Conservation (phyloP, 64 coral and sea anemone genomes). For the Actinia tenebrosa region DNA sequence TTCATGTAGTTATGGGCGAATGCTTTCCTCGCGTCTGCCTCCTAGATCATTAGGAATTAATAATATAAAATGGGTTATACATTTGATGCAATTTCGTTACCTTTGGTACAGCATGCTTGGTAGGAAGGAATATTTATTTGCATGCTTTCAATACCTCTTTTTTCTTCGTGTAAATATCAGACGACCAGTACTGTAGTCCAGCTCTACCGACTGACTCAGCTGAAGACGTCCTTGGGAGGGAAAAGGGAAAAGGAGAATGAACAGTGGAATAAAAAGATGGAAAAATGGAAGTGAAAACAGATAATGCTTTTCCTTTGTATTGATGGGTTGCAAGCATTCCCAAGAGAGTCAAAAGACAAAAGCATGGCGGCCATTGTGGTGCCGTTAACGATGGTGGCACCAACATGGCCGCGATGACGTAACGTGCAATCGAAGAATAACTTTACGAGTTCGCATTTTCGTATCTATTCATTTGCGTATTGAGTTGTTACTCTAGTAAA, state of each 20-base stretch:
- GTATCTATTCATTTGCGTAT: too few relatives aligned
- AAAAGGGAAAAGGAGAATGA: not conserved
- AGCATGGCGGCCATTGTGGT: too few relatives aligned
- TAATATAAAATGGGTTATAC: not conserved
- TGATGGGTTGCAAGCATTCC: too few relatives aligned
- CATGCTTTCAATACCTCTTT: slow-evolving; percentile 22
- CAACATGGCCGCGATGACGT: too few relatives aligned
- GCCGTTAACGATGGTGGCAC: too few relatives aligned
- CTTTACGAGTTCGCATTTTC: too few relatives aligned
- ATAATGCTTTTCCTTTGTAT: not conserved
- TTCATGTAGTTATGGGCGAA: slow-evolving; percentile 83
- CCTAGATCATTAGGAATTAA: slow-evolving; percentile 41
- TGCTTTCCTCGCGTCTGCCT: slow-evolving; percentile 53
- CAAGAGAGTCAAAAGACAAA: too few relatives aligned
- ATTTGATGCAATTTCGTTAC: not conserved
- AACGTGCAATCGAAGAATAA: too few relatives aligned
- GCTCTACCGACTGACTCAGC: slow-evolving; percentile 70
- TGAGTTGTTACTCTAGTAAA: too few relatives aligned
- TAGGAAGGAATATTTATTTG: not conserved
- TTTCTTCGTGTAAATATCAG: slow-evolving; percentile 19
- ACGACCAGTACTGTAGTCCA: slow-evolving; percentile 73
- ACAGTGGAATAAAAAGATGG: too few relatives aligned
- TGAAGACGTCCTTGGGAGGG: slow-evolving; percentile 47
- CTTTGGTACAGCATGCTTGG: not conserved
- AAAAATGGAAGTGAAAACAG: not conserved